These are phyloP conservation scores for Dendrocincla fuliginosa DNA, from an alignment of 2,797 vertebrate species.

Conservation along the genomic window DNA sequence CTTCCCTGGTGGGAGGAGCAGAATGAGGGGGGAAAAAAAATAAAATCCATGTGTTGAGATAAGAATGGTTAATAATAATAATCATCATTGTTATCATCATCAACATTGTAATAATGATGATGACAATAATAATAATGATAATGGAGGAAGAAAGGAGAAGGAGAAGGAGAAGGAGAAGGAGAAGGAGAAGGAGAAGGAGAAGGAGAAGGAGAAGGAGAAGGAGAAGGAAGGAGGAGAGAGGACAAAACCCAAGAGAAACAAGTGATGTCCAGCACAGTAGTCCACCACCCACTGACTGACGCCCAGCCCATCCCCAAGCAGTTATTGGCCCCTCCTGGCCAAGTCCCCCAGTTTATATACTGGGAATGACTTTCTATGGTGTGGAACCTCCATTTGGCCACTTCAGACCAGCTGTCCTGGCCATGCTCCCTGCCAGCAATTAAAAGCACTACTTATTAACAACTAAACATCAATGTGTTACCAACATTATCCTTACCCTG, in stretches of 20 bases:
- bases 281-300: no score
- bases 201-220: fast-evolving
- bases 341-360: background rate
- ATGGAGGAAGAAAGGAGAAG: background rate
- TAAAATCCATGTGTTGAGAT: background rate
- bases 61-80: background rate
- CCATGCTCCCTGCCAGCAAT: background rate
- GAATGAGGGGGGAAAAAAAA: background rate
- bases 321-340: background rate
- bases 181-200: fast-evolving
- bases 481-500: background rate
- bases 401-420: background rate
- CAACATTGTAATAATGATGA: background rate
- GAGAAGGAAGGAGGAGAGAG: no score
- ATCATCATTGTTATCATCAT: no score
- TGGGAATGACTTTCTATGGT: background rate
- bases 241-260: background rate
- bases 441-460: background rate
- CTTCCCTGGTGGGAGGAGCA: background rate
- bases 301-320: background rate
- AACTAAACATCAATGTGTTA: background rate
- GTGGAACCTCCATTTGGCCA: background rate
- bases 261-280: background rate
- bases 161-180: fast-evolving
- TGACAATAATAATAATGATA: background rate